Percentiles rank a stretch among this genome's conserved stretches.
phyloP scores from a whole-genome alignment of 2,797 vertebrate species.

The Arnoldichthys spilopterus region DNA sequence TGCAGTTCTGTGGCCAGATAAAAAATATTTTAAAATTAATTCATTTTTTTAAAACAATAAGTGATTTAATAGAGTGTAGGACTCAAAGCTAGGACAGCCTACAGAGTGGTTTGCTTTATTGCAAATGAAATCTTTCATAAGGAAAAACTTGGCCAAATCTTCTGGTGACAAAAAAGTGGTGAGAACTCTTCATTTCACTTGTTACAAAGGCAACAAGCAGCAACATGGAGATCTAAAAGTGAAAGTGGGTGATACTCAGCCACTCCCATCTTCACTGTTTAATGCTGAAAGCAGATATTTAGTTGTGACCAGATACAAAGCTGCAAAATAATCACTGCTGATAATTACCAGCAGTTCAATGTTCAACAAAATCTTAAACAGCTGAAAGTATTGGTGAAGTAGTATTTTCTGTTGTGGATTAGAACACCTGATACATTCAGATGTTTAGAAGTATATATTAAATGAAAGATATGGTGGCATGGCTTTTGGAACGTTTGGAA shows the following conservation, averaged over 20 bases:
- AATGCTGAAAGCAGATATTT: neutral
- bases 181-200: neutral
- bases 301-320: neutral
- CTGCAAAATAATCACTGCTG: neutral
- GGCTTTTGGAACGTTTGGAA: neutral
- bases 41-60: too few relatives aligned
- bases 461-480: neutral
- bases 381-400: neutral
- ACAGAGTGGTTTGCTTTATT: too few relatives aligned
- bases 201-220: neutral
- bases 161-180: neutral
- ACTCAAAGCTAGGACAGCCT: too few relatives aligned
- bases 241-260: conserved; percentile 12
- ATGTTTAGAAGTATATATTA: neutral
- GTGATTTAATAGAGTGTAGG: too few relatives aligned
- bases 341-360: neutral
- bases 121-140: too few relatives aligned
- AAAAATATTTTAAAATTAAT: too few relatives aligned
- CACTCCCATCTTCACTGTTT: neutral
- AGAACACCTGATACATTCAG: neutral
- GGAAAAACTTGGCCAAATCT: too few relatives aligned
- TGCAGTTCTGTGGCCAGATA: too few relatives aligned
- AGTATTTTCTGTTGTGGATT: too few relatives aligned
- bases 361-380: neutral
- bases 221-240: neutral